A percentile compares a stretch with the other conserved stretches of the same genome.
These are phyloP conservation scores for Malurus leucopterus DNA, from an alignment of 2,797 vertebrate species.

Conservation along the genomic window DNA sequence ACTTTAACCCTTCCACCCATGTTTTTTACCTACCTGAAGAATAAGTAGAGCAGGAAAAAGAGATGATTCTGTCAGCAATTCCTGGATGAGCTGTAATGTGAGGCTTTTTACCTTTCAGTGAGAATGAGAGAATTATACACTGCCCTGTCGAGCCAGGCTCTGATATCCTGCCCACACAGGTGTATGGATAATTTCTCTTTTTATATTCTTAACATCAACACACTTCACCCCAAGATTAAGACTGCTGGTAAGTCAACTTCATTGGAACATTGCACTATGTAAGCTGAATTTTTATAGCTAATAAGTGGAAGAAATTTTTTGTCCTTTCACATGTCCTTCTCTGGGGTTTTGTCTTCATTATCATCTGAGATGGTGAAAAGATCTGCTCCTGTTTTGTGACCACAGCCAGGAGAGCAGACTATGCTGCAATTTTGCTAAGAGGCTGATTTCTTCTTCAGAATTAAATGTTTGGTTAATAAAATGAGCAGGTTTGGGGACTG, in stretches of 20 bases:
- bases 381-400: background rate
- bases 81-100: background rate
- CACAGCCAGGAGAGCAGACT: background rate
- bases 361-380: background rate
- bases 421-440: background rate
- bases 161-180: background rate
- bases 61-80: background rate
- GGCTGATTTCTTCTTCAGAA: background rate
- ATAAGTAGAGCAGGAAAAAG: background rate
- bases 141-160: background rate
- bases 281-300: background rate
- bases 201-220: background rate
- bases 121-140: constrained; percentile 5
- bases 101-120: background rate
- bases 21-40: background rate
- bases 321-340: background rate
- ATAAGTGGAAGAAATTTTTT: background rate
- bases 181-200: constrained; percentile 2
- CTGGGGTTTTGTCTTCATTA: background rate
- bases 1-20: background rate
- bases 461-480: background rate
- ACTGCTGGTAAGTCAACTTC: background rate
- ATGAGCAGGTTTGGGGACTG: background rate
- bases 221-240: constrained; percentile 6
- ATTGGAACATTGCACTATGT: background rate